Percentiles rank a stretch among this genome's conserved stretches.
Evolutionary conservation across 2,888 invertebrate species (phyloP).

Genomic region (Labia minor): DNA sequence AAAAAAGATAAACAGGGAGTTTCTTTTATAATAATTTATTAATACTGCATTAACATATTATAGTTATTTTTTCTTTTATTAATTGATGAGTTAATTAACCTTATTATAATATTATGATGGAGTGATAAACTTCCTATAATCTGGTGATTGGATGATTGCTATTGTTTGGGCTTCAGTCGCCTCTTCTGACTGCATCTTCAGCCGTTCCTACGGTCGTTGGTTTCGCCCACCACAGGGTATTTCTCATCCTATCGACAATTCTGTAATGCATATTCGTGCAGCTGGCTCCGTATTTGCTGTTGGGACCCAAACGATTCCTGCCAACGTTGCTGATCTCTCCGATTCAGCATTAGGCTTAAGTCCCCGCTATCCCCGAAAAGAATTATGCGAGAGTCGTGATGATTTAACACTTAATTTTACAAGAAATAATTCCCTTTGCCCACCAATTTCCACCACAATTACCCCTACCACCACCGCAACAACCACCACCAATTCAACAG

Average conservation of each 20-base stretch:
- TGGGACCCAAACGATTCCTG: constrained; percentile 27
- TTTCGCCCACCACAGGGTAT: constrained; percentile 30
- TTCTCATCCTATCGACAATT: constrained; percentile 33
- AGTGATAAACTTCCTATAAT: too few species aligned
- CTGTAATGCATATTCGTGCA: constrained; percentile 34
- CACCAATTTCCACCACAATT: background rate
- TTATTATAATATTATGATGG: too few species aligned
- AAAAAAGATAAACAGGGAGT: too few species aligned
- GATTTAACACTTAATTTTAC: constrained; percentile 1
- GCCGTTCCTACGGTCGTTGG: constrained; percentile 33
- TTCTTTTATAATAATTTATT: too few species aligned
- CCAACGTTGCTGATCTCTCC: constrained; percentile 24
- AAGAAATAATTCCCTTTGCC: constrained; percentile 2
- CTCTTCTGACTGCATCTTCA: constrained; percentile 33
- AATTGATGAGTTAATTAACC: too few species aligned
- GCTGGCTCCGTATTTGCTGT: constrained; percentile 34
- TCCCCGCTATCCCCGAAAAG: constrained; percentile 14
- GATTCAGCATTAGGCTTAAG: background rate
- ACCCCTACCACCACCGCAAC: constrained; percentile 20
- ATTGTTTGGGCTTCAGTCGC: constrained; percentile 20
- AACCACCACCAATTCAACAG: constrained; percentile 25
- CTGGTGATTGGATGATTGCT: too few species aligned
- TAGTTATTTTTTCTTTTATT: too few species aligned
- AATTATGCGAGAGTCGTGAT: constrained; percentile 18
- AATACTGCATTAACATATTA: too few species aligned